Evolutionary conservation across 2,113 vertebrate species (phyloP).

Genomic region (Podiceps cristatus): DNA sequence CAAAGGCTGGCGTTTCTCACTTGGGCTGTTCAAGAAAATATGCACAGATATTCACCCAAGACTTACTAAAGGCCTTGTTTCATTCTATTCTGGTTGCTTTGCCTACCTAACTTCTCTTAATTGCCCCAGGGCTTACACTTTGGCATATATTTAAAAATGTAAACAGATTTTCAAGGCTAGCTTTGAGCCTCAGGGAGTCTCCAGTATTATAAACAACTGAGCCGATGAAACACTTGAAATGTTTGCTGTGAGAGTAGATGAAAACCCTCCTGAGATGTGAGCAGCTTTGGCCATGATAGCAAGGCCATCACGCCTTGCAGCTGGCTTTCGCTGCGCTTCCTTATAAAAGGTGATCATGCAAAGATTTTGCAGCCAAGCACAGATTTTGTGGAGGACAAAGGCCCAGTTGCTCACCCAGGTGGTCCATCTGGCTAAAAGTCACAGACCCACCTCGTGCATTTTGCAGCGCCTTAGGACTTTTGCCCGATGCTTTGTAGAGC

Average conservation of each 20-base stretch:
- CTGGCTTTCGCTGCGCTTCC: rapidly evolving
- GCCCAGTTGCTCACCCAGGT: not conserved
- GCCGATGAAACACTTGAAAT: not conserved
- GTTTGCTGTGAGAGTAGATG: not conserved
- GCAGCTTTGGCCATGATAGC: not conserved
- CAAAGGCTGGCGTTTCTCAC: not conserved
- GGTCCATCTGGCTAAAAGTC: not conserved
- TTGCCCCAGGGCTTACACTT: not conserved
- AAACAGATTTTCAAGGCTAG: conserved; percentile 40
- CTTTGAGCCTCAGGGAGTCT: not conserved
- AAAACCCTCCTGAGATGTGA: not conserved
- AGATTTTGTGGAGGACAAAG: not conserved
- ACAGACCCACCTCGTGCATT: rapidly evolving
- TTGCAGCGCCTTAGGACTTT: not conserved
- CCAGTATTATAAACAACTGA: not conserved
- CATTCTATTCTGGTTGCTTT: not conserved
- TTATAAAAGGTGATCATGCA: no score
- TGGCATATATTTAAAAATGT: conserved; percentile 18
- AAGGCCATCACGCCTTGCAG: not conserved
- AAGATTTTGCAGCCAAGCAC: not conserved
- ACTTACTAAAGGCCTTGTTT: not conserved
- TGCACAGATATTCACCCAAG: not conserved
- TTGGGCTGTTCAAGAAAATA: not conserved
- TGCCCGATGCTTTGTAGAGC: rapidly evolving
- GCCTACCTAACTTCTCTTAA: not conserved